Evolutionary conservation across 2,888 invertebrate species (phyloP), one percentile per base, ranked within the genome.

Genomic region (Nymphalis c-album): DNA sequence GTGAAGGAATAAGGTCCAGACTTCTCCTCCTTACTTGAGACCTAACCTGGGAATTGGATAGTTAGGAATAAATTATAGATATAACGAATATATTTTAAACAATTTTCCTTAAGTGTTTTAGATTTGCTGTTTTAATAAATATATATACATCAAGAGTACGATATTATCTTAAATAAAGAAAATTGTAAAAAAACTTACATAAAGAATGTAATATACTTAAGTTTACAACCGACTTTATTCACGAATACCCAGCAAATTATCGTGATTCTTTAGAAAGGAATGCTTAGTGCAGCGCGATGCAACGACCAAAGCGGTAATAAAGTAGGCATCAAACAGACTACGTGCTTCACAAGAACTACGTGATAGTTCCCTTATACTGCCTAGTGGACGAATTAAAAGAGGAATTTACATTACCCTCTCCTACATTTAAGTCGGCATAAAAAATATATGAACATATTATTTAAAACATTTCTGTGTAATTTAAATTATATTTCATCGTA

Each of bases 271-370:
- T 18, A 48, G 55, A 67, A 69, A 61, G 67, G 64, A 64, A 67
- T 62, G 67, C 62, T 63, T 48, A 66, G 63, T 71, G 71, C 71
- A 66, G 58, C 60, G 48, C 69, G 62, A 69, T 71, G 71, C 69
- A 69, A 66, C 55, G 61, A 80, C 77, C 81, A 71, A 75, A 81
- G 76, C 73, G 78, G 81, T 83, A 87, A 87, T 90, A 90, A 89
- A 87, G 83, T 81, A 84, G 85, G 85, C 88, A 87, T 86, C 87
- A 85, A 81, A 82, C 76, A 75, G 74, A 75, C 72, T 84, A 86
- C 87, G 89, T 88, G 88, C 82, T 78, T 78, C 78, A 78, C 74
- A 82, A 84, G 78, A 80, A 62, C 71, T 74, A 78, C 76, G 77
- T 80, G 76, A 73, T 73, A 71, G 65, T 71, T 71, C 63, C 67